Base-by-base conservation (phyloP, 2,888 invertebrate genomes). In the Polymixis lichenea region DNA sequence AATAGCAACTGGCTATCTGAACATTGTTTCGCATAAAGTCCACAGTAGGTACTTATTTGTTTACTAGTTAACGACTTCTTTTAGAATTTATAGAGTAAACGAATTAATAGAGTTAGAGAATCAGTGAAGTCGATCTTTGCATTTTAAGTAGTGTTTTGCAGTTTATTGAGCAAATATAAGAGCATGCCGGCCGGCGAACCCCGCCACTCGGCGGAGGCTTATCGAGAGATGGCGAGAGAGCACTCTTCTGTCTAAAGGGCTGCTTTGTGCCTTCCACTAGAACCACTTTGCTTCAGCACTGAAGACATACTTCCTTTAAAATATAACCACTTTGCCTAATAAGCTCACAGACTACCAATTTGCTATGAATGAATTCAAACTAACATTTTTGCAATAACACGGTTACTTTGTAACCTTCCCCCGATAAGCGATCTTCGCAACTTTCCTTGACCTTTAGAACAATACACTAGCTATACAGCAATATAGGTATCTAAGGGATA, bases 211-310 rank as follows among this genome's bases (percentile, higher is more conserved):
- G 85, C 83, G 91, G 92, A 92, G 85, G 92, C 92, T 94, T 95
- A 95, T 95, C 95, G 94, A 95, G 92, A 93, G 94, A 92, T 90
- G 91, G 89, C 88, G 91, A 90, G 89, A 94, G 93, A 93, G 94
- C 90, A 89, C 95, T 93, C 94, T 92, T 92, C 92, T 92, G 87
- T 91, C 90, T 91, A 93, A 92, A 94, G 93, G 92, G 94, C 91
- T 92, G 92, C 95, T 95, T 96, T 96, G 95, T 95, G 90, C 90
- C 90, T 89, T 82, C 90, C 91, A 91, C 93, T 92, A 92, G 91
- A 91, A 92, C 91, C 93, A 93, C 95, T 95, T 93, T n/a, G n/a
- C n/a, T 86, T 86, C 85, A 87, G 83, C 87, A 83, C 87, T 77
- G 87, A 92, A 90, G 92, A 92, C 90, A 89, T 86, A 89, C 88